Base-by-base conservation (phyloP, 2,113 vertebrate genomes). In the Neodon shergylaensis region DNA sequence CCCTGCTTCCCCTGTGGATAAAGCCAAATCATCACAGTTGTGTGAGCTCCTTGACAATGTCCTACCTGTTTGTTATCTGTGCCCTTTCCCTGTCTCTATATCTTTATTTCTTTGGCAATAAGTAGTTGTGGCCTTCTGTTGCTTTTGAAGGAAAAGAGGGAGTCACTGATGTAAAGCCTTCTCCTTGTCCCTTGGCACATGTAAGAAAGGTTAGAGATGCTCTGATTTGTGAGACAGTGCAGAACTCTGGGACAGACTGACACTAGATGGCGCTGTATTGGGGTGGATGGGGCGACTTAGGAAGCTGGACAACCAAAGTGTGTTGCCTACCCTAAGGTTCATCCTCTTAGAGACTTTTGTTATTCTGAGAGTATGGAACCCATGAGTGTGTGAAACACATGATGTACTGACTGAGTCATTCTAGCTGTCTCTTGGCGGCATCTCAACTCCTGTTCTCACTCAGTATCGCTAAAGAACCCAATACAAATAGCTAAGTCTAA, bases 221-320 rank as follows among this genome's bases (percentile, higher is more conserved):
- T 42, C 2, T 17, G 93, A 94, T 76, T 61, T 95, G 42, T 31
- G 66, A 84, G 26, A 36, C 5, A 26, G 66, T 33, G 66, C 12
- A 70, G 66, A 65, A 74, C 49, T 10, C 11, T 61, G 66, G 94
- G 28, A 95, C 63, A 96, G 90, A 96, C 72, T 79, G 26, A 65
- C 22, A n/a, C 3, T 86, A 79, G 95, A 83, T 85, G 77, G 33
- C 21, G 93, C 68, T 91, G 52, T 31, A 42, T 9, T 39, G 28
- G 54, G 94, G 66, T 42, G 49, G 94, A 63, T 49, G 87, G 94
- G 82, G 83, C 96, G 78, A 72, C 84, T 90, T 68, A 70, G 87
- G 81, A 93, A 39, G 42, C 74, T 74, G 91, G 74, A 92, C 88
- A 90, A 70, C 52, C 47, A 52, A 61, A 86, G 73, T 85, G 36